Percentiles rank a stretch among this genome's conserved stretches.
Conservation (phyloP, 2,113 vertebrate genomes). For the Thalassarche chlororhynchos region DNA sequence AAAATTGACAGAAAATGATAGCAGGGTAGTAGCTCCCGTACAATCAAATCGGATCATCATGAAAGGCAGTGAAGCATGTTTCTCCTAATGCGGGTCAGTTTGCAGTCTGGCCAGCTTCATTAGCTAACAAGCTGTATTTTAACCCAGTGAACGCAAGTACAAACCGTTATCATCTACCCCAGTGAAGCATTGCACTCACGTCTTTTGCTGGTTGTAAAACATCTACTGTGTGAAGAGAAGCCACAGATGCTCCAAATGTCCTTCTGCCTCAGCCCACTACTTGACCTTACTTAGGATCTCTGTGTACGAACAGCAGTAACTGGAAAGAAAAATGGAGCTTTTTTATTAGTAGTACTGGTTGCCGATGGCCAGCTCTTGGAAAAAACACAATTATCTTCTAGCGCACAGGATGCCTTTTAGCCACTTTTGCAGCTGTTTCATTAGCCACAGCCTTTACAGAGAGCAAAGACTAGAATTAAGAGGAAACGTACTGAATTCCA, state of each 20-base stretch:
- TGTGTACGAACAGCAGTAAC: not conserved
- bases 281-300: not conserved
- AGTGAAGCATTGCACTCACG: not conserved
- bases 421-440: not conserved
- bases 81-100: not conserved
- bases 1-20: conserved; percentile 16
- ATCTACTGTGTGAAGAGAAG: not conserved
- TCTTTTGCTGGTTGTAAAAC: not conserved
- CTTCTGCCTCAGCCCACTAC: not conserved
- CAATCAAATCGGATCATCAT: conserved; percentile 26
- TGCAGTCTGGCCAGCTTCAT: conserved; percentile 5
- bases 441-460: not conserved
- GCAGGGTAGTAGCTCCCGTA: not conserved
- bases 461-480: not conserved
- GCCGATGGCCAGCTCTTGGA: not conserved
- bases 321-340: not conserved
- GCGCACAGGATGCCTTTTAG: not conserved
- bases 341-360: not conserved
- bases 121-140: not conserved
- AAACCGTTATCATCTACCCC: not conserved
- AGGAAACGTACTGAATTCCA: not conserved
- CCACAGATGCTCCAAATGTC: not conserved
- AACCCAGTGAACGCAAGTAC: not conserved
- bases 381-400: not conserved
- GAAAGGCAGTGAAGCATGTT: not conserved